Evolutionary conservation across 2,113 vertebrate species (phyloP), one percentile per base, ranked within the genome.

Genomic region (Thoracochromis brauschi): DNA sequence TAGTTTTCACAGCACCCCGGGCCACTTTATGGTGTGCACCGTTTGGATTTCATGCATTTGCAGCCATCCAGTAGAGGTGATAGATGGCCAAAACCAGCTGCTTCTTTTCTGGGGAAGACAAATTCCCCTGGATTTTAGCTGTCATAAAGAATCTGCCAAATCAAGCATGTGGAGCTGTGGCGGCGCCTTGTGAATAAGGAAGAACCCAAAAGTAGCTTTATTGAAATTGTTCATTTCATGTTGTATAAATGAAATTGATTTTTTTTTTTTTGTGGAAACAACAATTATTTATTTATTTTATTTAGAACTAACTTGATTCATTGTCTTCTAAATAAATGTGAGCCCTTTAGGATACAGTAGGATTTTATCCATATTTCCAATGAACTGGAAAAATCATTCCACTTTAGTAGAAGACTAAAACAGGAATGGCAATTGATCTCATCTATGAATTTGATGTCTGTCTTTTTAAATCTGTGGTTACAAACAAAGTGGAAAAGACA

Each of bases 311-410:
- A 16, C 40, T 73, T 16, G 8, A 45, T 75, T 75, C 68, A 5
- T 29, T 17, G 21, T 26, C 6, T 29, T 75, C 40, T 47, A 42
- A 2, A 21, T 24, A 21, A 71, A 68, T 0, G 35, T 1, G n/a
- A 14, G 12, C n/a, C n/a, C 1, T 68, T 14, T 68, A 5, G 11
- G 63, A 68, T 14, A 68, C 63, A 21, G 16, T 60, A 33, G 29
- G 3, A 60, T 60, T 60, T 33, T 33, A 60, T 60, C 57, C 29
- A 60, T 60, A 33, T 19, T 60, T 60, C 3, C 57, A 60, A 2
- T 60, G 16, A 60, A 21, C 19, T 24, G 4, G 63, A 40, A 40
- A 68, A 19, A 38, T 13, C 19, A 40, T 68, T 68, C 63, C 13
- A 40, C 35, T 68, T 68, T 4, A 2, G 10, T 38, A 38, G 33